phyloP scores from a whole-genome alignment of 2,888 invertebrate genomes.

The Pandemis heparana region DNA sequence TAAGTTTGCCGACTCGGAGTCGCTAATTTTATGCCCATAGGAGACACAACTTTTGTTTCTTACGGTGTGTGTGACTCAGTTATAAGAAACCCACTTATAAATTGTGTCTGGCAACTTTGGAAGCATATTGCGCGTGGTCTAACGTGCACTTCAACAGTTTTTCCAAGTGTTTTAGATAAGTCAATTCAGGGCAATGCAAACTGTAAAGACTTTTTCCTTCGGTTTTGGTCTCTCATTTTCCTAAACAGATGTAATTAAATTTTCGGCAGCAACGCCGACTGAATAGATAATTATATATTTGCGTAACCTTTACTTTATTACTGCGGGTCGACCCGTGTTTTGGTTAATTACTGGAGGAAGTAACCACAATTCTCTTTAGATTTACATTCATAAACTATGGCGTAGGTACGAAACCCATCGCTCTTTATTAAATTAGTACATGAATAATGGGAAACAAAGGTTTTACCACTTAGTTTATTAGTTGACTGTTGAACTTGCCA shows the following conservation, averaged over 20 bases:
- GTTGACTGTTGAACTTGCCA: too few species aligned
- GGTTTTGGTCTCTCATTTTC: background rate
- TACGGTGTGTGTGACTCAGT: too few species aligned
- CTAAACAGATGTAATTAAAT: conserved; percentile 36
- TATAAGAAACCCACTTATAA: too few species aligned
- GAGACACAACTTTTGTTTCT: too few species aligned
- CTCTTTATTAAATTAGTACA: conserved; percentile 24
- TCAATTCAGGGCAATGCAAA: background rate
- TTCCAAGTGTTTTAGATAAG: background rate
- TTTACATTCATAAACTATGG: conserved; percentile 29
- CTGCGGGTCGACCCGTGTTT: conserved; percentile 25
- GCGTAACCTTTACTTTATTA: conserved; percentile 38
- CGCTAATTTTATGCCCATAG: too few species aligned
- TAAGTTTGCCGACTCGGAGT: too few species aligned
- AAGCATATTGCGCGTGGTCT: background rate
- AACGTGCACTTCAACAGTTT: background rate
- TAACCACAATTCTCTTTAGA: conserved; percentile 34
- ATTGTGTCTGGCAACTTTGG: too few species aligned
- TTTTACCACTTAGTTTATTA: background rate
- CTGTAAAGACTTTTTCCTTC: background rate
- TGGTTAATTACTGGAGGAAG: conserved; percentile 35
- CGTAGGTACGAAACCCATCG: conserved; percentile 15
- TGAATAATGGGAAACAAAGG: background rate
- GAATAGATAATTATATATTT: conserved; percentile 37
- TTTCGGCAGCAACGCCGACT: conserved; percentile 21